phyloP scores from a whole-genome alignment of 1,140 invertebrate species.

The Liolophura sinensis region DNA sequence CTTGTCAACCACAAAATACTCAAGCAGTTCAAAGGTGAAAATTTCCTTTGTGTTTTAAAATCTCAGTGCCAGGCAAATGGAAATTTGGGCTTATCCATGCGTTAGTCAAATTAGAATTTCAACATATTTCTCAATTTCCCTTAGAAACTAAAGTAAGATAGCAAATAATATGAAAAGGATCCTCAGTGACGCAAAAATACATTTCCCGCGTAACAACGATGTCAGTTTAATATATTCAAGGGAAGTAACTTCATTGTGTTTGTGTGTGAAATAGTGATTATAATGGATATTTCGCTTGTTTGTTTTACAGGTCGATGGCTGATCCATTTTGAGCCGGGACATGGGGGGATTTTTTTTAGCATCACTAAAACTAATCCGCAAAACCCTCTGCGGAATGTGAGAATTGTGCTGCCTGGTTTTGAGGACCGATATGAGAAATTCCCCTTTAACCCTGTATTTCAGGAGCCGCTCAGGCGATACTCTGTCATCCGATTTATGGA shows the following conservation, averaged over 20 bases:
- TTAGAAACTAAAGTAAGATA: too few relatives aligned
- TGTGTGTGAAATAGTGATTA: too few relatives aligned
- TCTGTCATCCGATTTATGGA: slow-evolving; percentile 38
- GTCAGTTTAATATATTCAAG: too few relatives aligned
- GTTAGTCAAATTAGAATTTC: too few relatives aligned
- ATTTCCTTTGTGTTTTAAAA: too few relatives aligned
- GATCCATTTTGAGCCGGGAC: slow-evolving; percentile 20
- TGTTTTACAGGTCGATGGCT: slow-evolving; percentile 26
- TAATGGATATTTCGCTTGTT: neutral
- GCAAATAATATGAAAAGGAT: too few relatives aligned
- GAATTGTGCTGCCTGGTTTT: slow-evolving; percentile 34
- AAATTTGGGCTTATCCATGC: too few relatives aligned
- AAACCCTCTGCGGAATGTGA: slow-evolving; percentile 35
- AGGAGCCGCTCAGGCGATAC: slow-evolving; percentile 33
- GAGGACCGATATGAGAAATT: slow-evolving; percentile 34
- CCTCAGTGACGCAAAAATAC: too few relatives aligned
- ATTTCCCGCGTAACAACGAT: too few relatives aligned
- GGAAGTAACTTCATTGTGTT: too few relatives aligned
- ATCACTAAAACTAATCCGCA: slow-evolving; percentile 28
- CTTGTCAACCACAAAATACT: slow-evolving; percentile 18
- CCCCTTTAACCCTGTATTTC: slow-evolving; percentile 35
- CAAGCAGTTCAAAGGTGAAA: slow-evolving; percentile 29
- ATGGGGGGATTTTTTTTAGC: slow-evolving; percentile 26
- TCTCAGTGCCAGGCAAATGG: too few relatives aligned
- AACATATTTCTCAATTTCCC: too few relatives aligned